Evolutionary conservation across 1,140 invertebrate genomes (phyloP), one percentile per base, ranked within the genome.

Genomic region (Spodoptera litura): DNA sequence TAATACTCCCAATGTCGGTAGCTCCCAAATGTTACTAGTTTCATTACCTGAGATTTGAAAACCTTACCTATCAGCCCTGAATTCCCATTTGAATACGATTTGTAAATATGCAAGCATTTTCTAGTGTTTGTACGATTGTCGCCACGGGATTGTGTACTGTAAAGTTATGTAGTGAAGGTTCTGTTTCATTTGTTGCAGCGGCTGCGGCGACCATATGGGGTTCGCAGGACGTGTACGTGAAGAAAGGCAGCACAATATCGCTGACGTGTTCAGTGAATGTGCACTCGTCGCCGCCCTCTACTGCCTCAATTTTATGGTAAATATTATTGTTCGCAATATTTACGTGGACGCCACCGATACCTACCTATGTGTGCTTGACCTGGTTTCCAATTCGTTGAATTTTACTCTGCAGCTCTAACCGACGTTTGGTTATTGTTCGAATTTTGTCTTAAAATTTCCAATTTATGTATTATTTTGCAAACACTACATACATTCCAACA

Each of bases 171-270:
- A n/a, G 31, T 72, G 49, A 78, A 81, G 20, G 56, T 58, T 78
- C 10, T 53, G 76, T 89, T 89, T 89, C 51, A 74, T 87, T 94
- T 96, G 95, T 96, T 96, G 72, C 96, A 98, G 97, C 97, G 85
- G 97, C 98, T 38, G 97, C 98, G 89, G 98, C 98, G 31, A 97
- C 96, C 85, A 98, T 98, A 83, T 96, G 96, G 87, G 97, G 97
- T 59, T 97, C 97, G n/a, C 96, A 97, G 82, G 98, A 98, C 83
- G 97, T 98, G 58, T 98, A 97, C 91, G 97, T 98, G 84, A 98
- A 98, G 94, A 98, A 97, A 88, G 98, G 98, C 82, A 98, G 97
- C 93, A 98, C 97, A 72, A 98, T 98, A 95, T 98, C 97, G 80
- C 94, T 98, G 85, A 98, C 97, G 52, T 98, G 98, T 93, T 97